phyloP scores from a whole-genome alignment of 2,797 vertebrate species.

The Lithobates sylvaticus region DNA sequence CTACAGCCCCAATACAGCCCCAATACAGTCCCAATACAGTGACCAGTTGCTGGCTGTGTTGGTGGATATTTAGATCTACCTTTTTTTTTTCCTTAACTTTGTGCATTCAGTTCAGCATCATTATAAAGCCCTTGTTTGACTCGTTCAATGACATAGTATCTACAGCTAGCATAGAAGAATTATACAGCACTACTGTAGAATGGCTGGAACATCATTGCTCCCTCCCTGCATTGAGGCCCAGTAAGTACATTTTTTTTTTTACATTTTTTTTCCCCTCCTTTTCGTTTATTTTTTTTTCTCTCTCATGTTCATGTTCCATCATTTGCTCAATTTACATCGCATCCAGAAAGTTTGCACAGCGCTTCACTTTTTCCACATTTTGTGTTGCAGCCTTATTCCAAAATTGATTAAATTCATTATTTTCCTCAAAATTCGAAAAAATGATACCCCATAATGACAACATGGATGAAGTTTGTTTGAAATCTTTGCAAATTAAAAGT shows the following conservation, averaged over 20 bases:
- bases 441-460: too few species aligned
- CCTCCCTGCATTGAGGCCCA: conserved; percentile 89
- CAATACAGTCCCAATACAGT: neutral
- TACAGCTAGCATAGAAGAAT: conserved; percentile 85
- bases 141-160: conserved; percentile 92
- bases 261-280: too few species aligned
- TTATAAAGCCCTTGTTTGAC: conserved; percentile 95
- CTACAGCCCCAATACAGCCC: neutral
- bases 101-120: conserved; percentile 89
- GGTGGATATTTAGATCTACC: neutral
- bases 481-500: too few species aligned
- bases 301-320: neutral
- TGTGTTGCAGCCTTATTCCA: too few species aligned
- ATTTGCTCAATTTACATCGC: neutral
- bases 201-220: conserved; percentile 94
- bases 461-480: too few species aligned
- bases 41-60: neutral
- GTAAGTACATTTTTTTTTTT: conserved; percentile 79
- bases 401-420: too few species aligned
- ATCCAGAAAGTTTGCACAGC: too few species aligned
- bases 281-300: too few species aligned
- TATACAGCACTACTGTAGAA: conserved; percentile 85
- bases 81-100: conserved; percentile 77
- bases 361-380: too few species aligned
- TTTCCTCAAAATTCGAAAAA: too few species aligned